A percentile compares a stretch with the other conserved stretches of the same genome.
Conservation (phyloP, 2,113 vertebrate genomes). For the Taxidea taxus region DNA sequence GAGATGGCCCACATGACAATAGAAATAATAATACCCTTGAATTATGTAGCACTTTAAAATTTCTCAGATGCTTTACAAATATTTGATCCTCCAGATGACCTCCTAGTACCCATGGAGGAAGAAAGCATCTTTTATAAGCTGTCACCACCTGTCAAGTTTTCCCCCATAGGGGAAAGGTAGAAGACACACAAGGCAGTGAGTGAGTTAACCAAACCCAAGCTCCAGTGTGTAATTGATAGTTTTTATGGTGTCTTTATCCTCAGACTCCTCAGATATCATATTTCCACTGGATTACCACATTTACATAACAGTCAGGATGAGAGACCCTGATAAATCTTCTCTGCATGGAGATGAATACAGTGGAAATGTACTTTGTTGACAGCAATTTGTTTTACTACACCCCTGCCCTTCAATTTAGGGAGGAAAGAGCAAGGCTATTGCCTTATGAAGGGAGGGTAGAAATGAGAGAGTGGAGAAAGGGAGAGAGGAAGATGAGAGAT, state of each 20-base stretch:
- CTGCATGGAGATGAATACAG: conserved; percentile 45
- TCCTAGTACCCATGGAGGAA: conserved; percentile 37
- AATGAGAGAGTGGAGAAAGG: background rate
- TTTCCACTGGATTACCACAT: conserved; percentile 64
- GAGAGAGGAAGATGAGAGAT: background rate
- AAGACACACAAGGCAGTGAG: conserved; percentile 16
- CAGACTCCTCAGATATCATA: conserved; percentile 55
- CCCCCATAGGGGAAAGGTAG: background rate
- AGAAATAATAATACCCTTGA: conserved; percentile 59
- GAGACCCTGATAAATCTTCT: conserved; percentile 71
- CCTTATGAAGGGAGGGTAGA: conserved; percentile 2
- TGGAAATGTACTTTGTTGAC: conserved; percentile 59
- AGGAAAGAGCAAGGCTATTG: conserved; percentile 55
- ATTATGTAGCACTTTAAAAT: conserved; percentile 49
- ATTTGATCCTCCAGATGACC: conserved; percentile 52
- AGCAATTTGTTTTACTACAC: conserved; percentile 67
- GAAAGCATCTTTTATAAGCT: conserved; percentile 52
- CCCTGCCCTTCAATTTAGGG: conserved; percentile 61
- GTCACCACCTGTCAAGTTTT: conserved; percentile 1
- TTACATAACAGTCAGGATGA: conserved; percentile 63
- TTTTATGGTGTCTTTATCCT: conserved; percentile 63
- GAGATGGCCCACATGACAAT: conserved; percentile 1
- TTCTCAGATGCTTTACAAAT: conserved; percentile 50
- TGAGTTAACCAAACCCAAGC: background rate
- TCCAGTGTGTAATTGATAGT: conserved; percentile 50